Percentiles rank a stretch among this genome's conserved stretches.
Evolutionary conservation across 2,797 vertebrate genomes (phyloP).

Genomic region (Sebastes vulpes): DNA sequence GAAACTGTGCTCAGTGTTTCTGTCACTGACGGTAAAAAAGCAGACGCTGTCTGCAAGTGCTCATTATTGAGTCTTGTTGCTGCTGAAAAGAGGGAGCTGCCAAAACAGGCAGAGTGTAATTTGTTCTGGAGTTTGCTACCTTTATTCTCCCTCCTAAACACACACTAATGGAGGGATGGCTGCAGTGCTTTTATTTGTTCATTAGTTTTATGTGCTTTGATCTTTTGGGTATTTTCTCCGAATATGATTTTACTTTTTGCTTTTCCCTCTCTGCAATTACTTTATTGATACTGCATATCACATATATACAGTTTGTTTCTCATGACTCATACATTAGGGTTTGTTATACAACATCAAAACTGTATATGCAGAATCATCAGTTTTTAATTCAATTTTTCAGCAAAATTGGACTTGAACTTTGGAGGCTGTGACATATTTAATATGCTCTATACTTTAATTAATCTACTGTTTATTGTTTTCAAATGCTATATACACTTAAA

Average conservation of each 20-base stretch:
- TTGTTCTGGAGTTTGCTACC: slow-evolving; percentile 58
- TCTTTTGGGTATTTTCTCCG: slow-evolving; percentile 38
- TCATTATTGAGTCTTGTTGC: slow-evolving; percentile 69
- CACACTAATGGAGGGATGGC: slow-evolving; percentile 43
- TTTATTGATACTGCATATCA: slow-evolving; percentile 35
- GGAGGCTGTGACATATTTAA: background rate
- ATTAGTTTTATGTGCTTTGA: slow-evolving; percentile 53
- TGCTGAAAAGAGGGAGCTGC: slow-evolving; percentile 60
- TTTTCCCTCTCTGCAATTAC: slow-evolving; percentile 28
- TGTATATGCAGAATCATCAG: slow-evolving; percentile 32
- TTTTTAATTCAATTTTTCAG: slow-evolving; percentile 8
- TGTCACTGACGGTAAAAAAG: slow-evolving; percentile 52
- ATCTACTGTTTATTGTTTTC: slow-evolving; percentile 2
- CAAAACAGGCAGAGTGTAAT: slow-evolving; percentile 62
- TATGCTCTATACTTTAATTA: background rate
- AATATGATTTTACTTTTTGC: slow-evolving; percentile 30
- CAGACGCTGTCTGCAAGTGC: slow-evolving; percentile 56
- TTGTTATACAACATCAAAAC: slow-evolving; percentile 22
- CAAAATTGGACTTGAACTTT: background rate
- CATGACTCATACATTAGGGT: slow-evolving; percentile 3
- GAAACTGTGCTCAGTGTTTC: slow-evolving; percentile 51
- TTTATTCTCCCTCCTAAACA: slow-evolving; percentile 49
- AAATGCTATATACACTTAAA: background rate
- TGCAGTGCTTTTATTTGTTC: slow-evolving; percentile 52
- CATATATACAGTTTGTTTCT: slow-evolving; percentile 25